A percentile compares a stretch with the other conserved stretches of the same genome.
These are phyloP conservation scores for Scolopax bukidnonensis DNA, from an alignment of 2,797 vertebrate species.

Conservation along the genomic window DNA sequence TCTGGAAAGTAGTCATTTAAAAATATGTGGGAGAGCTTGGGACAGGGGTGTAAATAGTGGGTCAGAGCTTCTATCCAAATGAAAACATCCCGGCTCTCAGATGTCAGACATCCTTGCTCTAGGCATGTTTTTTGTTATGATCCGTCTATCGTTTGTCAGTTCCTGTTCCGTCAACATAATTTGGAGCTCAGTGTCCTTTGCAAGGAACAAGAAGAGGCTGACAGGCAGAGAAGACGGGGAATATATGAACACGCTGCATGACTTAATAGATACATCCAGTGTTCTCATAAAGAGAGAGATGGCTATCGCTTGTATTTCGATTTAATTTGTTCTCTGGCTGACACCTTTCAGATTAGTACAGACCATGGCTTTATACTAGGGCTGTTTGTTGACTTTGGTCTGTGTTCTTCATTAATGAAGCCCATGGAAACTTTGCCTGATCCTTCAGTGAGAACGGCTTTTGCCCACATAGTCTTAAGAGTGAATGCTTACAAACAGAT, in stretches of 20 bases:
- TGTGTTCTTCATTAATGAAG: conserved; percentile 5
- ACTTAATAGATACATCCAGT: not conserved
- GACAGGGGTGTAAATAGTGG: conserved; percentile 40
- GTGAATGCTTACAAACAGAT: not conserved
- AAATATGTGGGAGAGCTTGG: conserved; percentile 47
- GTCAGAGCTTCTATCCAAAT: conserved; percentile 35
- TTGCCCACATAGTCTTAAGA: not conserved
- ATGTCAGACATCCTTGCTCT: conserved; percentile 20
- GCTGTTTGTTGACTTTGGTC: conserved; percentile 20
- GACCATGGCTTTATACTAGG: not conserved
- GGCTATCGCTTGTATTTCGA: not conserved
- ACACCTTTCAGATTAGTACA: not conserved
- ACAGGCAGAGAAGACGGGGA: not conserved
- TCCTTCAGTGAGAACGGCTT: not conserved
- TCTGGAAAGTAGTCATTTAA: conserved; percentile 50
- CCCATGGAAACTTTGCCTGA: not conserved
- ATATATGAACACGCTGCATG: not conserved
- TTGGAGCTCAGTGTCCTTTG: not conserved
- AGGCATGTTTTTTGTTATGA: conserved; percentile 54
- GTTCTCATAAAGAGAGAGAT: conserved; percentile 10
- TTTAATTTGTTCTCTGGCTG: conserved; percentile 44
- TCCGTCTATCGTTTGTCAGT: not conserved
- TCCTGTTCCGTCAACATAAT: conserved; percentile 10
- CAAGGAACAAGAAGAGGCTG: not conserved
- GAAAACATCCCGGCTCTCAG: conserved; percentile 28